Evolutionary conservation across 1,140 invertebrate genomes (phyloP).

Genomic region (Drosophila sucinea): DNA sequence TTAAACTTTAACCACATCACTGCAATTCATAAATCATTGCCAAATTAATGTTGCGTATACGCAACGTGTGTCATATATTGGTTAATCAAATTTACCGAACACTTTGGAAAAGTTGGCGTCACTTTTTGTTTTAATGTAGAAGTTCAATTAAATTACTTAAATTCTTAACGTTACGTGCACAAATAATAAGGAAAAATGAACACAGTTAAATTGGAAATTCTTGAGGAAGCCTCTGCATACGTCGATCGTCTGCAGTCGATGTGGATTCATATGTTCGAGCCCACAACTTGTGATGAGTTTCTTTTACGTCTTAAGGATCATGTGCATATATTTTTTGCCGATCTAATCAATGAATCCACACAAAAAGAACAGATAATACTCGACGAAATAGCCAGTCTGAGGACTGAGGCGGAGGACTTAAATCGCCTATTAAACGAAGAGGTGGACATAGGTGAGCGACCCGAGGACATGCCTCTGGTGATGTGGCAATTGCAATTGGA

Average conservation of each 20-base stretch:
- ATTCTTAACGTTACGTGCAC: too few relatives aligned
- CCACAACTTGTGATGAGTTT: slow-evolving; percentile 48
- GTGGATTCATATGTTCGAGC: slow-evolving; percentile 64
- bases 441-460: slow-evolving; percentile 38
- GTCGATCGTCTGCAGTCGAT: slow-evolving; percentile 50
- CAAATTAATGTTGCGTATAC: too few relatives aligned
- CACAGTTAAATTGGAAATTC: slow-evolving; percentile 39
- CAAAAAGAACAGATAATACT: slow-evolving; percentile 50
- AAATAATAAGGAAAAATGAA: neutral
- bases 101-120: slow-evolving; percentile 4
- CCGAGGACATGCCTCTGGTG: slow-evolving; percentile 47
- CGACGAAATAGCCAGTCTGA: slow-evolving; percentile 41
- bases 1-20: too few relatives aligned
- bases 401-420: slow-evolving; percentile 47
- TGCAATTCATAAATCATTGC: too few relatives aligned
- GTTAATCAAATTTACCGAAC: neutral
- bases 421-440: slow-evolving; percentile 49
- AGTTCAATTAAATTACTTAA: too few relatives aligned
- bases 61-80: too few relatives aligned
- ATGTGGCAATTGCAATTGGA: slow-evolving; percentile 53
- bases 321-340: slow-evolving; percentile 47
- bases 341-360: slow-evolving; percentile 55
- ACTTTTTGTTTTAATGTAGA: neutral
- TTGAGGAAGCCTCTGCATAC: slow-evolving; percentile 44
- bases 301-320: slow-evolving; percentile 55